Base-by-base conservation (phyloP, 2,797 vertebrate genomes). In the Paedocypris micromegethes region DNA sequence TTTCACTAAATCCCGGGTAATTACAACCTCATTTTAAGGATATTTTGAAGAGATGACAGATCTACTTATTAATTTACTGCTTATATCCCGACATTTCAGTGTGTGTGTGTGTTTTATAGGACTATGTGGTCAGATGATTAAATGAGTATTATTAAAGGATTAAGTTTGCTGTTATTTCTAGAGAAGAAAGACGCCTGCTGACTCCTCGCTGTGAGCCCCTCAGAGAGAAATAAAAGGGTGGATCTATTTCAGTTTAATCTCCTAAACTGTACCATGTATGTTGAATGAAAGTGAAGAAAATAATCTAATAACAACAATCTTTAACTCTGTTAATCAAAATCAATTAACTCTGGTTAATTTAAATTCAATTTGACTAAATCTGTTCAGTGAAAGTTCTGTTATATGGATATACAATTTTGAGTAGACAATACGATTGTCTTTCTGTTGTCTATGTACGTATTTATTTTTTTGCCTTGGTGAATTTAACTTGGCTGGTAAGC, bases 131-230 rank as follows among this genome's bases (percentile, higher is more conserved):
- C 62, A 41, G 58, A 86, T 84, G 80, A 82, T 85, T 74, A 85
- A 86, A 86, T 86, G 45, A 78, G 82, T 78, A 64, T 78, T 79
- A 86, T 90, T 88, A 88, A 72, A 69, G 86, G 85, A 88, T 88
- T 87, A 83, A 78, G 77, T 82, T 77, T 68, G 76, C 82, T 83
- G 83, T 86, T 86, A 67, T 77, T 72, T 68, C 51, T 68, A 61
- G 43, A 68, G 48, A 5, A 68, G 56, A 23, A 58, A 64, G 56
- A 62, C 38, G 57, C 52, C 44, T 63, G 45, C n/a, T 53, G 45
- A 72, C 44, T 51, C 5, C 6, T 54, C 38, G 47, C 9, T 37
- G 50, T 51, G n/a, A 41, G 39, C 6, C 6, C 37, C 5, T 49
- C 48, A 9, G 38, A 51, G 2, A 46, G 42, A 68, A 37, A 9